Base-by-base conservation (phyloP, 2,888 invertebrate species). In the Tryphoninae sp. region DNA sequence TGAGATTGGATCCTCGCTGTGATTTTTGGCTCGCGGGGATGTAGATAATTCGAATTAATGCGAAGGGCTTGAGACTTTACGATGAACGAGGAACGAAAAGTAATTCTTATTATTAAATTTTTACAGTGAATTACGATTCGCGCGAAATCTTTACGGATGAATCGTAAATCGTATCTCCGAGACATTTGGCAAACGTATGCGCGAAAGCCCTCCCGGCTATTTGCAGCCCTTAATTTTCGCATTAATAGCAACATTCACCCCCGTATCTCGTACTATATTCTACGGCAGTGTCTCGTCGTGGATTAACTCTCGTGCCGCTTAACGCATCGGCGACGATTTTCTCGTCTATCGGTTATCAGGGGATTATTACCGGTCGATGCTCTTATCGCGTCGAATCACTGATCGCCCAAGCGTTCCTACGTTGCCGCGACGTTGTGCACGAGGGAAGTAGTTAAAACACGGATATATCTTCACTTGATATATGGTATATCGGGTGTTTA, bases 381-480 rank as follows among this genome's bases (percentile, higher is more conserved):
- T 45, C 45, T 73, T 62, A 61, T 73, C 61, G 61, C 49, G 59
- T 73, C 62, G 49, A 33, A 26, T n/a, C n/a, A 45, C 23, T 42
- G 64, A 49, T 61, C 49, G 33, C 61, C 49, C 61, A 33, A 23
- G 45, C 40, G 51, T 33, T 16, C 13, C 72, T 49, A 51, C 53
- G 61, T 49, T 64, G 62, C 62, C 45, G 45, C 61, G 62, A 19
- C 49, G 23, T 33, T 53, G 16, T 55, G 23, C 4, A 51, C 53
- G 49, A 64, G 65, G 74, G 74, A 74, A 58, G 65, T 64, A 45
- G 74, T 65, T 65, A 49, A 49, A 72, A 72, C 61, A 49, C 33
- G 61, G 51, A 65, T 55, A 74, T 74, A 74, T 74, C 64, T 74
- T 64, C 64, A 64, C 19, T 67, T 67, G 49, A 67, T 49, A 23